Conservation (phyloP, 2,888 invertebrate species). For the Protophormia terraenovae region DNA sequence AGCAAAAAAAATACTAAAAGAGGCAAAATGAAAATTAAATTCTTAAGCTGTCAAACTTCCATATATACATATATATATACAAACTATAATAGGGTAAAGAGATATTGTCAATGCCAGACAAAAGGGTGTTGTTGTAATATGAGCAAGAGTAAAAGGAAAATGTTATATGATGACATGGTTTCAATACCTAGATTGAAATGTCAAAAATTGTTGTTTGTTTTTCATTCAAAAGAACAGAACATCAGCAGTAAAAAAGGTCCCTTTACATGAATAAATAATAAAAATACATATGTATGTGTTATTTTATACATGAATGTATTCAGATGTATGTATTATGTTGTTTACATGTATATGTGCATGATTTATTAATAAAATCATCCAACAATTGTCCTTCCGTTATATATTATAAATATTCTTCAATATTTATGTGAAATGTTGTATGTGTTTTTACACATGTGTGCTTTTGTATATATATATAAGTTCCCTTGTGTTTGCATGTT, state of each 20-base stretch:
- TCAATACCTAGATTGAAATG: slow-evolving; percentile 57
- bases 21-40: no score
- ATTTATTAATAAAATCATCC: slow-evolving; percentile 74
- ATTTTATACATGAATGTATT: slow-evolving; percentile 45
- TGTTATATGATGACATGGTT: slow-evolving; percentile 54
- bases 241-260: not conserved
- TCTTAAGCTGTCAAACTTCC: no score
- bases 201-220: slow-evolving; percentile 49
- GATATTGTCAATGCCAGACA: slow-evolving; percentile 17
- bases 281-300: not conserved
- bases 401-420: slow-evolving; percentile 42
- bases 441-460: no score
- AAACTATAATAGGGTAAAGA: no score
- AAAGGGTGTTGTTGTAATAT: not conserved
- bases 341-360: slow-evolving; percentile 68
- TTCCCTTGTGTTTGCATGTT: no score
- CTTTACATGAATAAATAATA: slow-evolving; percentile 49
- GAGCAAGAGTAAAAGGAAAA: not conserved
- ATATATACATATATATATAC: no score
- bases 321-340: no score
- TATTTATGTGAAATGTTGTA: slow-evolving; percentile 7
- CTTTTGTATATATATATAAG: no score
- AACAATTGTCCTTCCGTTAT: slow-evolving; percentile 47
- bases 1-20: no score
- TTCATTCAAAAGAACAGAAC: not conserved